Base-by-base conservation (phyloP, 2,888 invertebrate genomes). In the Pristionchus maxplancki region DNA sequence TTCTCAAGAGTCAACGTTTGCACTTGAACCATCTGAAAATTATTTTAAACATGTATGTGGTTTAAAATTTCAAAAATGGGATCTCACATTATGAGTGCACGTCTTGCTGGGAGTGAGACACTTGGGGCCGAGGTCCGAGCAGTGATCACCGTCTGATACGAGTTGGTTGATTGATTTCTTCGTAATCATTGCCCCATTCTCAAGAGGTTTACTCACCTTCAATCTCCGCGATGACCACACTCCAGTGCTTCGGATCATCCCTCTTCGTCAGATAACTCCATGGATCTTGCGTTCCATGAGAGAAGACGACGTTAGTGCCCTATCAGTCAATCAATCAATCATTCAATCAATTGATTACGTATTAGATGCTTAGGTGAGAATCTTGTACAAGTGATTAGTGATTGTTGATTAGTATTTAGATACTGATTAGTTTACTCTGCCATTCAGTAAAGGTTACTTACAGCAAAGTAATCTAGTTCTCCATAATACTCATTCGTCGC, bases 301-400 rank as follows among this genome's bases (percentile, higher is more conserved):
- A 53, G 40, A 71, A 37, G n/a, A 84, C 71, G 3, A 88, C 82
- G 28, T 85, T 85, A 1, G 84, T 92, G n/a, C 92, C 92, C 89
- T 90, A 37, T n/a, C 58, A n/a, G n/a, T 24, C 34, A 37, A 71
- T 31, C 11, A 31, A 11, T 71, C 15, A 34, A 78, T 17, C 15
- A 67, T n/a, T n/a, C n/a, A n/a, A n/a, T n/a, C n/a, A n/a, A n/a
- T n/a, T n/a, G n/a, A n/a, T n/a, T n/a, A n/a, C n/a, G n/a, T n/a
- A n/a, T n/a, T n/a, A n/a, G n/a, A n/a, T n/a, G n/a, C n/a, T n/a
- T n/a, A n/a, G n/a, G n/a, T n/a, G n/a, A n/a, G n/a, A n/a, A n/a
- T n/a, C n/a, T n/a, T n/a, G n/a, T n/a, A n/a, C n/a, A n/a, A n/a
- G n/a, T n/a, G n/a, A n/a, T n/a, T n/a, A 64, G 6, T 34, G 37